phyloP scores from a whole-genome alignment of 2,113 vertebrate genomes.

The Diphyllodes magnificus region DNA sequence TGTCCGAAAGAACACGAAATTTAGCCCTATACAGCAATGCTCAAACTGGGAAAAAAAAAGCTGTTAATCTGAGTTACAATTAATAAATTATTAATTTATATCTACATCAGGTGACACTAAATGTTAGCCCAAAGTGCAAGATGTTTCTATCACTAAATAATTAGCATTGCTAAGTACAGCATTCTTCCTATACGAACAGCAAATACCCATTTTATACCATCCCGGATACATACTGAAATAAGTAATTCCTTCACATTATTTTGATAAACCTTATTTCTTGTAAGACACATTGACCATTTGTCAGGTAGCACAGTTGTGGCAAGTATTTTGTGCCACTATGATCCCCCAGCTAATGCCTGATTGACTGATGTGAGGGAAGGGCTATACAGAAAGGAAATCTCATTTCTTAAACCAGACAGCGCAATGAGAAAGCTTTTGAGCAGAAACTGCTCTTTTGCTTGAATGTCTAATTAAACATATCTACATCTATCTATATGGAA shows the following conservation, averaged over 20 bases:
- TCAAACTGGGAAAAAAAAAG: neutral
- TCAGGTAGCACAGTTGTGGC: neutral
- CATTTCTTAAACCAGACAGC: neutral
- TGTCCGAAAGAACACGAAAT: neutral
- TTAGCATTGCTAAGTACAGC: neutral
- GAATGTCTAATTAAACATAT: neutral
- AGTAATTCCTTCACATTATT: neutral
- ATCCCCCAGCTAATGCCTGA: neutral
- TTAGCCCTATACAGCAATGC: neutral
- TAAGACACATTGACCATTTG: neutral
- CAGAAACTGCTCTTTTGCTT: neutral
- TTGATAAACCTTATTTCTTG: neutral
- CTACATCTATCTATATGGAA: neutral
- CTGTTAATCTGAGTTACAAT: neutral
- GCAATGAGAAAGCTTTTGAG: neutral
- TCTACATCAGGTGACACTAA: neutral
- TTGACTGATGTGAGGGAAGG: neutral
- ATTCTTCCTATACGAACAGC: neutral
- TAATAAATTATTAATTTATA: neutral
- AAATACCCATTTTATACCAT: neutral
- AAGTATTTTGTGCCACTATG: neutral
- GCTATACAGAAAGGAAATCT: neutral
- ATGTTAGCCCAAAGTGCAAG: neutral
- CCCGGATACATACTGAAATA: neutral
- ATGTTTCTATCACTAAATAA: neutral